Evolutionary conservation across 2,888 invertebrate species (phyloP).

Genomic region (Apoda limacodes): DNA sequence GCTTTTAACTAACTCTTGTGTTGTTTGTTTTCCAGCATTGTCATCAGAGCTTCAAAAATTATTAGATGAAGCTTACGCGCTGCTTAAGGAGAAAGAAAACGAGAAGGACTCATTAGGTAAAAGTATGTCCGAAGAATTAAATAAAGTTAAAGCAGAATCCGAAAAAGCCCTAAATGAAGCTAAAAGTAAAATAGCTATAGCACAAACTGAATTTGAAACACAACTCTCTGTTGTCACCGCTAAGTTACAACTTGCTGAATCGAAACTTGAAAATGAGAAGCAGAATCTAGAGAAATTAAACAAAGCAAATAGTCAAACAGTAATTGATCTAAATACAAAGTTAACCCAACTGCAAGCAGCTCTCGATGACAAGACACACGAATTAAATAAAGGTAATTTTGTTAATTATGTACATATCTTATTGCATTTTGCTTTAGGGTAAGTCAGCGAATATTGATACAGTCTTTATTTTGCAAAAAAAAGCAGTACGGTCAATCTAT

Average conservation of each 20-base stretch:
- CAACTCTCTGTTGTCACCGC: constrained; percentile 66
- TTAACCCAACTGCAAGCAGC: constrained; percentile 56
- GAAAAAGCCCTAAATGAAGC: constrained; percentile 61
- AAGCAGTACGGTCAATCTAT: too few relatives aligned
- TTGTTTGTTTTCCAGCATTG: constrained; percentile 42
- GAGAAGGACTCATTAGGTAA: constrained; percentile 63
- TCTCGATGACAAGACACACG: constrained; percentile 62
- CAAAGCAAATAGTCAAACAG: constrained; percentile 57
- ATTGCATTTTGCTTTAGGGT: too few relatives aligned
- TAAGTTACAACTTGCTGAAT: constrained; percentile 64
- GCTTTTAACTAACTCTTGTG: too few relatives aligned
- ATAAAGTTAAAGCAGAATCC: constrained; percentile 57
- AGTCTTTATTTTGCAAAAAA: too few relatives aligned
- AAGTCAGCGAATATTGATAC: too few relatives aligned
- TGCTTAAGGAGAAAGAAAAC: constrained; percentile 60
- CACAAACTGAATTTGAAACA: constrained; percentile 71
- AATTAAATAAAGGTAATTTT: constrained; percentile 59
- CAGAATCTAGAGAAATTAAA: constrained; percentile 57
- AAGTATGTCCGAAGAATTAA: constrained; percentile 59
- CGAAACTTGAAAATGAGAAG: constrained; percentile 55
- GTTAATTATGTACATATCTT: too few relatives aligned
- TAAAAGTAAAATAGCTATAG: constrained; percentile 76
- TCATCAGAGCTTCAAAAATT: constrained; percentile 62
- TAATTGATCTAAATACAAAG: constrained; percentile 58
- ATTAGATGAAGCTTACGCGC: constrained; percentile 61